Evolutionary conservation across 1,140 invertebrate species (phyloP).

Genomic region (Physella acuta): DNA sequence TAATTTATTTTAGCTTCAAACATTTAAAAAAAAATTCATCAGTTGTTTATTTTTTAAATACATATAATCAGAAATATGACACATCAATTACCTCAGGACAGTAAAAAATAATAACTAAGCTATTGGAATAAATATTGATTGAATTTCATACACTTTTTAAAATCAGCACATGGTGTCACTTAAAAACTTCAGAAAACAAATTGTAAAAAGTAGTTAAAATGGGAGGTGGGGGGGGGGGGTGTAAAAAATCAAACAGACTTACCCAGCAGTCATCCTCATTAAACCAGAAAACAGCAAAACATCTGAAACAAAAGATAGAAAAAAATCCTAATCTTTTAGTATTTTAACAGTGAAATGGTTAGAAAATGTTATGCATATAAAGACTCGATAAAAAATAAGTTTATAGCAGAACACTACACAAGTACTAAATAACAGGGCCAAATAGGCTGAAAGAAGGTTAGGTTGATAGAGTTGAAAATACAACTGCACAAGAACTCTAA

Average conservation of each 20-base stretch:
- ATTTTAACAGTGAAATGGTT: not conserved
- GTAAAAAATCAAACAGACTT: not conserved
- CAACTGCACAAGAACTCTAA: too few species aligned
- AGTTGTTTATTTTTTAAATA: not conserved
- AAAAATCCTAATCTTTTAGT: not conserved
- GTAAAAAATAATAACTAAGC: not conserved
- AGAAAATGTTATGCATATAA: not conserved
- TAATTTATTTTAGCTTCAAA: too few species aligned
- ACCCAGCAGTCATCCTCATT: constrained; percentile 22
- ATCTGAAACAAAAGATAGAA: constrained; percentile 16
- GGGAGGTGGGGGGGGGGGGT: too few species aligned
- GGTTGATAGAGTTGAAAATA: not conserved
- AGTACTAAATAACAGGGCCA: not conserved
- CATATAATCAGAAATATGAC: not conserved
- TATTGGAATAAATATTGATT: not conserved
- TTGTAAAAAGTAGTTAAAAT: not conserved
- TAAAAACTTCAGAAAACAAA: not conserved
- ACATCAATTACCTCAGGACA: not conserved
- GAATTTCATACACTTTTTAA: not conserved
- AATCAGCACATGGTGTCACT: not conserved
- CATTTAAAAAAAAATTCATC: too few species aligned
- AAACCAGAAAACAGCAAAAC: constrained; percentile 24
- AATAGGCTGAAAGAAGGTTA: not conserved
- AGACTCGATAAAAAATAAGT: not conserved
- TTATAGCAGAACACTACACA: not conserved